A percentile compares a stretch with the other conserved stretches of the same genome.
Evolutionary conservation across 2,888 invertebrate genomes (phyloP).

Genomic region (Drosophila anomalata): DNA sequence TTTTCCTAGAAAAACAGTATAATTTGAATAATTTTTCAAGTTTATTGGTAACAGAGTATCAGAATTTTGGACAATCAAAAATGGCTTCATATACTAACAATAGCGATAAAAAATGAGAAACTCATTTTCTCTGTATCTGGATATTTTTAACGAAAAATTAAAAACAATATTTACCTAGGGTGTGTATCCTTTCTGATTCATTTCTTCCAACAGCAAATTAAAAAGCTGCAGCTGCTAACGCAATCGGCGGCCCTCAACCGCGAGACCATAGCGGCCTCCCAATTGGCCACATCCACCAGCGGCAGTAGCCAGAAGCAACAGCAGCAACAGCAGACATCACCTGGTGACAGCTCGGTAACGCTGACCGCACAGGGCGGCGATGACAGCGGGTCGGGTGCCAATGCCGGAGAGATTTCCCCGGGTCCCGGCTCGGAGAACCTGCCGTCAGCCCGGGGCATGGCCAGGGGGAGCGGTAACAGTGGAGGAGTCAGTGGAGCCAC

Average conservation of each 20-base stretch:
- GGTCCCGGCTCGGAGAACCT: slow-evolving; percentile 59
- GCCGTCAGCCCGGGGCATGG: slow-evolving; percentile 40
- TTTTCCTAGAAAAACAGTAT: too few species aligned
- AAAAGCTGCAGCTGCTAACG: slow-evolving; percentile 83
- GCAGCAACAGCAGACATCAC: slow-evolving; percentile 63
- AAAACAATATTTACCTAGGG: slow-evolving; percentile 17
- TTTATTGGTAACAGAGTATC: too few species aligned
- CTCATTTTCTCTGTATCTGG: background rate
- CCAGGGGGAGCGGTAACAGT: slow-evolving; percentile 2
- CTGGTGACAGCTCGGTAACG: slow-evolving; percentile 68
- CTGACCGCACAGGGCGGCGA: slow-evolving; percentile 63
- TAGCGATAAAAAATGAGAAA: background rate
- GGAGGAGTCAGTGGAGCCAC: slow-evolving; percentile 49
- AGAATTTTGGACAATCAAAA: background rate
- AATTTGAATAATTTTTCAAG: too few species aligned
- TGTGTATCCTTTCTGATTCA: slow-evolving; percentile 8
- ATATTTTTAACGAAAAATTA: background rate
- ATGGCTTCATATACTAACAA: background rate
- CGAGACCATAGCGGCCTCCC: slow-evolving; percentile 84
- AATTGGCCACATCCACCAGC: slow-evolving; percentile 83
- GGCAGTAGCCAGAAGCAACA: slow-evolving; percentile 66
- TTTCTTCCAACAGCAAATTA: slow-evolving; percentile 81
- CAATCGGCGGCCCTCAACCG: slow-evolving; percentile 84
- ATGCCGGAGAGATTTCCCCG: slow-evolving; percentile 63
- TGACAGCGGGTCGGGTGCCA: slow-evolving; percentile 42